Evolutionary conservation across 1,140 invertebrate genomes (phyloP), one percentile per base, ranked within the genome.

Genomic region (Leguminivora glycinivorella): DNA sequence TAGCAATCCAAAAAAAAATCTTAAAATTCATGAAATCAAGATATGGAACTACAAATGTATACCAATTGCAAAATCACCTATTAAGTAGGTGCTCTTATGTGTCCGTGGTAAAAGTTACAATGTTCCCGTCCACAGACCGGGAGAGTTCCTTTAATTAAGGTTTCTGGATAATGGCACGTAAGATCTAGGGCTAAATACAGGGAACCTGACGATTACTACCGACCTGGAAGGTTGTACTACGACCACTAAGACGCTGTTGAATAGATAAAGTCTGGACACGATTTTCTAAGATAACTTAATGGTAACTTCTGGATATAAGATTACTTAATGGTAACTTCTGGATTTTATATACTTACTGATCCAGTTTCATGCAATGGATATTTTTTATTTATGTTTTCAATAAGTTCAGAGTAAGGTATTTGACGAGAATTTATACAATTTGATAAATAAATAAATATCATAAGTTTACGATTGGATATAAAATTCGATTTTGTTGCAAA

Each of bases 101-200:
- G 10, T 22, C 47, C 17, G 47, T 22, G 19, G 47, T 52, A 22
- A 52, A 22, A 52, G 6, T 52, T 52, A 52, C 47, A 52, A 22
- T 52, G 17, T 22, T 52, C 47, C 19, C 4, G 19, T 22, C 47
- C 17, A 52, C 2, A 6, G 47, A 52, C 17, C 47, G 7, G 19
- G 7, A 52, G 19, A 2, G 7, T n/a, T 22, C 71, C 75, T 75
- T 75, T 79, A 75, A 75, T 80, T 74, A 70, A 66, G 75, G 75
- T 77, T 74, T 60, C 72, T 63, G 56, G 43, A 73, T 76, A 80
- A 78, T 76, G 70, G 74, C 56, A 63, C 69, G 67, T 73, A 75
- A 73, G 75, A 70, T 74, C 70, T 58, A 31, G 26, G 25, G 58
- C 58, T 63, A 34, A 63, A 29, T 63, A 63, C 58, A 63, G 58